A percentile compares a stretch with the other conserved stretches of the same genome.
phyloP scores from a whole-genome alignment of 2,113 vertebrate species.

The Sceloporus undulatus region DNA sequence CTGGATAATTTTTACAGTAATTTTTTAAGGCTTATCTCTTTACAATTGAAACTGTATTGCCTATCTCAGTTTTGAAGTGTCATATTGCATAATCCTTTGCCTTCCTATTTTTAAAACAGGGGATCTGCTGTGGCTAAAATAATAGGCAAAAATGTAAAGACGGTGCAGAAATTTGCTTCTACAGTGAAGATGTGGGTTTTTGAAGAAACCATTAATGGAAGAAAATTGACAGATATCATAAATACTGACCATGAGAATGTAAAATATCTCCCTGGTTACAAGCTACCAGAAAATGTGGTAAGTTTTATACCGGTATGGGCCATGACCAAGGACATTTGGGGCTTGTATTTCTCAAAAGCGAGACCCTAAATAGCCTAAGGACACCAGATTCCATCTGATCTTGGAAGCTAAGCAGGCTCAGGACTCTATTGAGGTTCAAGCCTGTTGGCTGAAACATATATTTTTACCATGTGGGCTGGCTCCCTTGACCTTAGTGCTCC shows the following conservation, averaged over 20 bases:
- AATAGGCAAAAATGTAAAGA: conserved; percentile 87
- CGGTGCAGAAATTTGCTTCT: conserved; percentile 83
- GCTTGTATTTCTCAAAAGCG: background rate
- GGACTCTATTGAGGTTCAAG: too few species aligned
- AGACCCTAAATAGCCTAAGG: too few species aligned
- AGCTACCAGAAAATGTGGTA: conserved; percentile 95
- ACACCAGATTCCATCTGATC: too few species aligned
- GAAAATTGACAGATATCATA: conserved; percentile 92
- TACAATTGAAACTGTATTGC: background rate
- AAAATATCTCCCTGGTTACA: conserved; percentile 93
- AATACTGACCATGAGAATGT: conserved; percentile 93
- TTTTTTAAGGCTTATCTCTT: background rate
- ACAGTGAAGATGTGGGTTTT: conserved; percentile 96
- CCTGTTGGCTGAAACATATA: too few species aligned
- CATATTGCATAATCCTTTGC: background rate
- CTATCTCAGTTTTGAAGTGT: conserved; percentile 3
- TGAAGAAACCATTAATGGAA: conserved; percentile 88
- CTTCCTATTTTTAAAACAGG: conserved; percentile 76
- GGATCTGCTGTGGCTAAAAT: conserved; percentile 93
- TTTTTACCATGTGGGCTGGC: too few species aligned
- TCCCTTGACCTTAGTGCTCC: too few species aligned
- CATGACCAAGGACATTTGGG: background rate
- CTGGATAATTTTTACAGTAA: conserved; percentile 22
- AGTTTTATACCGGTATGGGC: conserved; percentile 56
- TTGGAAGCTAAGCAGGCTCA: too few species aligned